Base-by-base conservation (phyloP, 2,888 invertebrate species). In the Acanthosepion lycidas region DNA sequence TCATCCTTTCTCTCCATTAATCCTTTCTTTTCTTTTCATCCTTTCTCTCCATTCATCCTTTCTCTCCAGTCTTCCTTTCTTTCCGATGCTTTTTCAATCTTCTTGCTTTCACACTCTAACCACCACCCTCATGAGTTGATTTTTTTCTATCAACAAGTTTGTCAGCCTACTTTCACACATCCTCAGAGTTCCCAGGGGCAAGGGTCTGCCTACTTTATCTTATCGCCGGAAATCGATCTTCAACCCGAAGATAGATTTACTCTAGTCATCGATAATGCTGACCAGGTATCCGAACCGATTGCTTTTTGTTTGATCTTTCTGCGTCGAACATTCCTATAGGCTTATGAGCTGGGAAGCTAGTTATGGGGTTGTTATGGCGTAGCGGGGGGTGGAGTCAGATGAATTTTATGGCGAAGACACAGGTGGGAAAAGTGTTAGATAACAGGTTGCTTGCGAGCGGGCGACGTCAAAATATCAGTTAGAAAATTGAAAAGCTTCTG, bases 131-230 rank as follows among this genome's bases (percentile, higher is more conserved):
- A 78, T 15, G 8, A 26, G n/a, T 4, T n/a, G 8, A 12, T 78
- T n/a, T 78, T 78, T 78, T 78, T 78, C n/a, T n/a, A 78, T 78
- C 78, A 78, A 78, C 78, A 78, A 78, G 78, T 78, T 78, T 78
- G n/a, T 18, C n/a, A n/a, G n/a, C n/a, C n/a, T 15, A 78, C n/a
- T 78, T 78, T n/a, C 78, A 78, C n/a, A 78, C n/a, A 78, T 78
- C 78, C 12, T 33, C 33, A 15, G 78, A 12, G 78, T 33, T 18
- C 33, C n/a, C 20, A n/a, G n/a, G 15, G 78, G n/a, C 5, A 15
- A 3, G 18, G 78, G n/a, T 33, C 78, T n/a, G 78, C n/a, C 78
- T 78, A 28, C 23, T 26, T 28, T 23, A 33, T 18, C n/a, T 78
- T 78, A 78, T 78, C 78, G 12, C 78, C 78, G 78, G 78, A 78